Conservation (phyloP, 2,113 vertebrate species). For the Pseudolaguvia tuberculata region DNA sequence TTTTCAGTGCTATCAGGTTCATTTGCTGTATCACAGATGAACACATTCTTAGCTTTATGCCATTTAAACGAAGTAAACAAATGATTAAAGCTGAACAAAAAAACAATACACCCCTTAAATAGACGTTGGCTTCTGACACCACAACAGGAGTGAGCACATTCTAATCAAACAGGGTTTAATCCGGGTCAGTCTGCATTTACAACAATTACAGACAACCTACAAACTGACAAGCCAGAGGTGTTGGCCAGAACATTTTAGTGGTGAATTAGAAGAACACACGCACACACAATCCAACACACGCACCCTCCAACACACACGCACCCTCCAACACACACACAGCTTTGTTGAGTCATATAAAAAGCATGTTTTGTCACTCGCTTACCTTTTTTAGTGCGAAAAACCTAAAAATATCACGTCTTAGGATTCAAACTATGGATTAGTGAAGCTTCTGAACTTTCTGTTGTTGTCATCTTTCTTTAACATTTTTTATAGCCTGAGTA, state of each 20-base stretch:
- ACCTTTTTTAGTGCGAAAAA: constrained; percentile 7
- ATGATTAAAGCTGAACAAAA: neutral
- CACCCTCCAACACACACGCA: neutral
- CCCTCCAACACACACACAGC: constrained; percentile 18
- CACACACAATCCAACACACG: neutral
- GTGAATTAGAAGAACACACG: neutral
- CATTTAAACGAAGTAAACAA: neutral
- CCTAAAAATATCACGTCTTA: neutral
- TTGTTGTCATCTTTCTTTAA: neutral
- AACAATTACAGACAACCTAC: constrained; percentile 35
- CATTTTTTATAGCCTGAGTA: constrained; percentile 22
- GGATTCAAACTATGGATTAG: neutral
- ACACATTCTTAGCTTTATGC: neutral
- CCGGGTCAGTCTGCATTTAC: constrained; percentile 17
- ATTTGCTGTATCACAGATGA: neutral
- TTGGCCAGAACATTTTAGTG: constrained; percentile 32
- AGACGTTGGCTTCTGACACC: neutral
- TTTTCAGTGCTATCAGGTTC: too few relatives aligned
- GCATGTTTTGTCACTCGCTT: neutral
- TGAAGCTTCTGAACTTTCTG: constrained; percentile 1
- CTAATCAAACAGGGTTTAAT: constrained; percentile 44
- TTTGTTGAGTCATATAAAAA: constrained; percentile 18
- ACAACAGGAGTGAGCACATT: neutral
- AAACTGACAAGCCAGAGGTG: constrained; percentile 31
- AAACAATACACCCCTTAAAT: neutral